These are phyloP conservation scores for Rhodeus uyekii DNA, from an alignment of 2,797 vertebrate genomes.

Conservation along the genomic window DNA sequence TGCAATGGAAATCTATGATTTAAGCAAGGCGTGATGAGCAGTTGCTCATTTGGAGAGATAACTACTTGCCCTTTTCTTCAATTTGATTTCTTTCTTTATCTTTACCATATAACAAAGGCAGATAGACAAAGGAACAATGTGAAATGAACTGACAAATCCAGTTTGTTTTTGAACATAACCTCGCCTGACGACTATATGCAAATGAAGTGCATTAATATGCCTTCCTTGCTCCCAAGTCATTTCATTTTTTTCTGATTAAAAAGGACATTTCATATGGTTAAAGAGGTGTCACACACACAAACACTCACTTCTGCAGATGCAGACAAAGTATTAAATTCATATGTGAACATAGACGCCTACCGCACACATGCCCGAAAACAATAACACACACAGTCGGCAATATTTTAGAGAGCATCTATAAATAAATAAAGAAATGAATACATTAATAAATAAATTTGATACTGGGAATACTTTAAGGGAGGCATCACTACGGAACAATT, in stretches of 20 bases:
- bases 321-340: constrained; percentile 42
- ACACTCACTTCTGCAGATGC: constrained; percentile 36
- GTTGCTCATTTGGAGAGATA: constrained; percentile 84
- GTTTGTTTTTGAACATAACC: constrained; percentile 79
- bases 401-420: constrained; percentile 69
- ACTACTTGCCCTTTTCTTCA: constrained; percentile 83
- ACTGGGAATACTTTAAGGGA: constrained; percentile 61
- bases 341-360: constrained; percentile 19
- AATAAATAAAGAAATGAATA: constrained; percentile 72
- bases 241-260: constrained; percentile 83
- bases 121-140: constrained; percentile 84
- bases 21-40: constrained; percentile 82
- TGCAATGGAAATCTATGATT: constrained; percentile 83
- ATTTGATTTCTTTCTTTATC: constrained; percentile 84
- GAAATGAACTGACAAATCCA: constrained; percentile 83
- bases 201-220: constrained; percentile 84
- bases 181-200: constrained; percentile 82
- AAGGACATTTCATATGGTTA: constrained; percentile 80
- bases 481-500: constrained; percentile 63
- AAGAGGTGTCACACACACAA: constrained; percentile 68
- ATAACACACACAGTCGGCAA: constrained; percentile 54
- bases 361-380: constrained; percentile 44
- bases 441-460: constrained; percentile 60
- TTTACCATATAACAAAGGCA: constrained; percentile 85
- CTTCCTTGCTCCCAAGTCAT: constrained; percentile 80